Evolutionary conservation across 2,113 vertebrate genomes (phyloP).

Genomic region (Zosterops japonicus): DNA sequence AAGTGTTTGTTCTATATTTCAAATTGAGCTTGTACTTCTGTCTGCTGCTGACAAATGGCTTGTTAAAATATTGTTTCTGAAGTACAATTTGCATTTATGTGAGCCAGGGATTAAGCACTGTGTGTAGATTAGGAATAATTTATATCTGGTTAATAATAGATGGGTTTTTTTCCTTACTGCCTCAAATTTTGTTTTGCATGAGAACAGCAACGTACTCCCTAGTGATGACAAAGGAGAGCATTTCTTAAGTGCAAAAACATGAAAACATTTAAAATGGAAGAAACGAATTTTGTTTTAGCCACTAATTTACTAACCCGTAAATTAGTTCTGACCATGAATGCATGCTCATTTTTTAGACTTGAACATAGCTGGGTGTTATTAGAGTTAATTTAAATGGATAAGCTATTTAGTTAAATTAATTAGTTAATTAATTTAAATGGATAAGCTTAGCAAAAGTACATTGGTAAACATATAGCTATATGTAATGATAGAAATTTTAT

Average conservation of each 20-base stretch:
- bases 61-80: conserved; percentile 76
- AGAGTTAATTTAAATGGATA: neutral
- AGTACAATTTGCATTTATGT: conserved; percentile 73
- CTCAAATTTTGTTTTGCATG: conserved; percentile 58
- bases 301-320: neutral
- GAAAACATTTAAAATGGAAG: conserved; percentile 13
- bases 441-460: neutral
- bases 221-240: conserved; percentile 42
- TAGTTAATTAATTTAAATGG: neutral
- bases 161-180: conserved; percentile 5
- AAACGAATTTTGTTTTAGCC: conserved; percentile 6
- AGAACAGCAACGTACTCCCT: conserved; percentile 33
- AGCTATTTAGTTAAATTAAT: neutral
- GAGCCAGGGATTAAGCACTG: conserved; percentile 68
- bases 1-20: conserved; percentile 70
- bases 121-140: conserved; percentile 80
- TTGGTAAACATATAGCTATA: neutral
- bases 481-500: neutral
- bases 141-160: conserved; percentile 76
- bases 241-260: conserved; percentile 46
- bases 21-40: conserved; percentile 48
- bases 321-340: neutral
- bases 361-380: neutral
- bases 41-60: conserved; percentile 69
- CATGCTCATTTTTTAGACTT: neutral